A percentile compares a stretch with the other conserved stretches of the same genome.
These are phyloP conservation scores for Hemiprocne comata DNA, from an alignment of 2,113 vertebrate genomes.

Conservation along the genomic window DNA sequence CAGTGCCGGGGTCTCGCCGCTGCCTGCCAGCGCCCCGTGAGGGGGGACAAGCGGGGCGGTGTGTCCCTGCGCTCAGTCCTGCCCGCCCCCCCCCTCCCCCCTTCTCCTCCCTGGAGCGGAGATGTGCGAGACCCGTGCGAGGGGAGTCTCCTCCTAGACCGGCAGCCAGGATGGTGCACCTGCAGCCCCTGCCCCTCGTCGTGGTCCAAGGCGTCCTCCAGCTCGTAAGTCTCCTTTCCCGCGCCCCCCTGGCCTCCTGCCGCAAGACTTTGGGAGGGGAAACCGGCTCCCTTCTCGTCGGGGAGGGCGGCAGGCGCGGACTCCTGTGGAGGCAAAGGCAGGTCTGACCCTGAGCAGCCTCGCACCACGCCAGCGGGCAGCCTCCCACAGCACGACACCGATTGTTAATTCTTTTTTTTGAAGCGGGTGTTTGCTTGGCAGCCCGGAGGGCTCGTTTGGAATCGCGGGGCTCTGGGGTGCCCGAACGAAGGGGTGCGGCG, in stretches of 20 bases:
- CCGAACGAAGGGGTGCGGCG: neutral
- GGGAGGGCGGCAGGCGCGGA: neutral
- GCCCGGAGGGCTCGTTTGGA: neutral
- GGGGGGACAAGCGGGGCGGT: slow-evolving; percentile 15
- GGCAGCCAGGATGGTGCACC: slow-evolving; percentile 84
- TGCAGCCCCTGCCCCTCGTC: slow-evolving; percentile 81
- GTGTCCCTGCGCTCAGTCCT: slow-evolving; percentile 38
- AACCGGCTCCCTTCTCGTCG: neutral
- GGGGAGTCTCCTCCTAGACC: slow-evolving; percentile 75
- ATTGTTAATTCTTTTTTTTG: too few species aligned
- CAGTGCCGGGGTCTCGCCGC: neutral
- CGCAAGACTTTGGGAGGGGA: neutral
- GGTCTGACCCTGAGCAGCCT: neutral
- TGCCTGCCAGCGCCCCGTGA: slow-evolving; percentile 34
- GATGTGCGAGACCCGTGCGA: slow-evolving; percentile 70
- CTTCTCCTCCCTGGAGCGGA: slow-evolving; percentile 2
- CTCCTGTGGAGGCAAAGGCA: neutral
- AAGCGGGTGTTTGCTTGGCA: neutral
- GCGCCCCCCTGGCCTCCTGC: neutral
- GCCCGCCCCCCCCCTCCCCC: neutral
- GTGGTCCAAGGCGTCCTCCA: slow-evolving; percentile 86
- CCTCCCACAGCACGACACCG: neutral
- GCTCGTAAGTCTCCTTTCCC: slow-evolving; percentile 82
- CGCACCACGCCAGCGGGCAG: neutral
- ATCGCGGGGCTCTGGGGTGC: neutral